A percentile compares a stretch with the other conserved stretches of the same genome.
These are phyloP conservation scores for Leucophenga maculata DNA, from an alignment of 2,888 invertebrate species.

Conservation along the genomic window DNA sequence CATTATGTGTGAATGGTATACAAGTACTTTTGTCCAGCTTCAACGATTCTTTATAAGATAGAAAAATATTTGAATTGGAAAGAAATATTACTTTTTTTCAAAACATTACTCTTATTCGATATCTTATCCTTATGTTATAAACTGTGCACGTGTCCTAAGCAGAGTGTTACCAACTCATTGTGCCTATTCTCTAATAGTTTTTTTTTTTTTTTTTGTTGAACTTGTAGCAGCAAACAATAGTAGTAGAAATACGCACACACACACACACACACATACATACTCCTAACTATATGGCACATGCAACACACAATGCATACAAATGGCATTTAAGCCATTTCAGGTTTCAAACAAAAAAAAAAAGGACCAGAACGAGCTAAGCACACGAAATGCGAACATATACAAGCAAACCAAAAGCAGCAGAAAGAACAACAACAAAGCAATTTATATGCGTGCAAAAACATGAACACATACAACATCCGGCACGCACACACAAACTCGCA, in stretches of 20 bases:
- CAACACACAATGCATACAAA: slow-evolving; percentile 69
- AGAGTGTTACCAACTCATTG: too few relatives aligned
- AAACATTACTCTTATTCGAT: slow-evolving; percentile 2
- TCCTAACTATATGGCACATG: slow-evolving; percentile 39
- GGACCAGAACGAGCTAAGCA: slow-evolving; percentile 56
- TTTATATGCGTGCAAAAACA: slow-evolving; percentile 61
- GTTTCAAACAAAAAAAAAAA: slow-evolving; percentile 46
- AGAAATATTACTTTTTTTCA: too few relatives aligned
- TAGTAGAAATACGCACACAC: neutral
- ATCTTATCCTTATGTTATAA: too few relatives aligned
- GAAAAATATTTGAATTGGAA: too few relatives aligned
- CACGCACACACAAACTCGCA: slow-evolving; percentile 37
- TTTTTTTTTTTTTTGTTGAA: too few relatives aligned
- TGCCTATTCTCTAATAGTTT: too few relatives aligned
- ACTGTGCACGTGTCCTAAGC: too few relatives aligned
- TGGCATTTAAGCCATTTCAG: slow-evolving; percentile 65
- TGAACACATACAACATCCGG: slow-evolving; percentile 21
- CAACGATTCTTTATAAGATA: too few relatives aligned
- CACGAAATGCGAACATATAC: slow-evolving; percentile 26
- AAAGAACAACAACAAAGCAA: slow-evolving; percentile 43
- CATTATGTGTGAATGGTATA: too few relatives aligned
- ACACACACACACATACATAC: neutral
- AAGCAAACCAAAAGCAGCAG: neutral
- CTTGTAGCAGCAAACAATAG: neutral
- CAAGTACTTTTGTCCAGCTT: too few relatives aligned